Evolutionary conservation across 2,888 invertebrate species (phyloP), one percentile per base, ranked within the genome.

Genomic region (Polyploca ridens): DNA sequence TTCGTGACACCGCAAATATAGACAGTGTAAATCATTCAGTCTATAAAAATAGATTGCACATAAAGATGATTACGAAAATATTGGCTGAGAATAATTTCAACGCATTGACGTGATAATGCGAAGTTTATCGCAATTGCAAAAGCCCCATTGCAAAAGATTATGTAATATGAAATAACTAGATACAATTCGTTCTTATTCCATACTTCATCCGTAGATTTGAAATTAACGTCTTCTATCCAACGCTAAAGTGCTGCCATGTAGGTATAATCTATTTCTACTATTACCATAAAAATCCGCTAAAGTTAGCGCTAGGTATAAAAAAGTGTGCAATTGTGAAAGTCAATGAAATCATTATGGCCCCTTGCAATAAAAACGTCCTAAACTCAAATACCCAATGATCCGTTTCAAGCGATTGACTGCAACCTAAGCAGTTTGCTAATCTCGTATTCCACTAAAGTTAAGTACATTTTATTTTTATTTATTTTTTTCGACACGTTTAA

Each of bases 11-110:
- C 76, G 75, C 79, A 79, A 73, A 82, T 76, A 77, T 76, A 69
- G 70, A 78, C 78, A 79, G 73, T 86, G 78, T 86, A 84, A 90
- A 85, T 85, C 81, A 88, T 79, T 85, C 82, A 84, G 86, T 86
- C 84, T 92, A 92, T 87, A 91, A 92, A 93, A 92, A 93, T 92
- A 92, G 89, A 93, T 92, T 91, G 91, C 92, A 92, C 91, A 77
- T 81, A 89, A 88, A 88, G 76, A 81, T 70, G 82, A n/a, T 54
- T 89, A 87, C 74, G 86, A 89, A 90, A 90, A 90, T 90, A 90
- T 88, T 82, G 83, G 83, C 82, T 82, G 80, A 82, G 79, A 82
- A 85, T 76, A 79, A 54, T 79, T 84, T 81, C 75, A 75, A 75
- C 70, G 67, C 72, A 75, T 68, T 64, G 41, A 8, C n/a, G 54